Evolutionary conservation across 2,888 invertebrate species (phyloP).

Genomic region (Caenorhabditis doughertyi): DNA sequence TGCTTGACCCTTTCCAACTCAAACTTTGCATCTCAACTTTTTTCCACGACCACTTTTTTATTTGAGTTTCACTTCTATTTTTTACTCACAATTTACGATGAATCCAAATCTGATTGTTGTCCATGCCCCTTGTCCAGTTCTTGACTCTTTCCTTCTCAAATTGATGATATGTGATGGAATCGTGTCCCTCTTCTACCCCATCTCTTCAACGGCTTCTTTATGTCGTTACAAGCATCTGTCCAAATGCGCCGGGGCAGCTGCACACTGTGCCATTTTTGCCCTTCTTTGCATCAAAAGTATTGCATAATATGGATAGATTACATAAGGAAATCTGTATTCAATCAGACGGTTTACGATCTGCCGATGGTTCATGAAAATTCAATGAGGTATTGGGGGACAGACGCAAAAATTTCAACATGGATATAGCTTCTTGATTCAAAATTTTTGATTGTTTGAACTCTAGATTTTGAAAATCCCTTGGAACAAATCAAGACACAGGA

Average conservation of each 20-base stretch:
- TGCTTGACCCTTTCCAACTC: slow-evolving; percentile 41
- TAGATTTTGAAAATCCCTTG: not conserved
- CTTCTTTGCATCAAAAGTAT: slow-evolving; percentile 59
- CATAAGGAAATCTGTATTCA: slow-evolving; percentile 62
- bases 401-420: too few relatives aligned
- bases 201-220: slow-evolving; percentile 46
- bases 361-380: slow-evolving; percentile 6
- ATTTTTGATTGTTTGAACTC: not conserved
- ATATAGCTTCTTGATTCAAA: not conserved
- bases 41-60: slow-evolving; percentile 1
- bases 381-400: not conserved
- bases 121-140: slow-evolving; percentile 28
- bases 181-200: slow-evolving; percentile 14
- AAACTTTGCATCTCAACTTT: too few relatives aligned
- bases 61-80: not conserved
- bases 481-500: too few relatives aligned
- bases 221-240: slow-evolving; percentile 61
- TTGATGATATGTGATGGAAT: slow-evolving; percentile 65
- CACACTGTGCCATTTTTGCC: slow-evolving; percentile 30
- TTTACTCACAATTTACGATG: slow-evolving; percentile 40
- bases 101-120: slow-evolving; percentile 48
- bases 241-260: slow-evolving; percentile 42
- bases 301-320: slow-evolving; percentile 65
- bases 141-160: slow-evolving; percentile 24
- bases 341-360: slow-evolving; percentile 54